phyloP scores from a whole-genome alignment of 2,113 vertebrate genomes.

The Notarius lentiginosus region DNA sequence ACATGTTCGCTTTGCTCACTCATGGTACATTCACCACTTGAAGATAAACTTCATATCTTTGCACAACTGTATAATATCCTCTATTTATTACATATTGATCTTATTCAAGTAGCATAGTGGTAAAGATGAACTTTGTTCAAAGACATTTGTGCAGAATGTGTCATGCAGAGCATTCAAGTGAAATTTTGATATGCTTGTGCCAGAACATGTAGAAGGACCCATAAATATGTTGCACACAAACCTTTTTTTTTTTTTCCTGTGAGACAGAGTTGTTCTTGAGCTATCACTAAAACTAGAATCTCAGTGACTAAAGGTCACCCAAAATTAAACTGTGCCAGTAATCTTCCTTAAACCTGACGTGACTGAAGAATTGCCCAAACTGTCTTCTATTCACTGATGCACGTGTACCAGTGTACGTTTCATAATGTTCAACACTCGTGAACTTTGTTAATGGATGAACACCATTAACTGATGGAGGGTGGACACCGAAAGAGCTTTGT shows the following conservation, averaged over 20 bases:
- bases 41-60: too few species aligned
- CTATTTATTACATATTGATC: too few species aligned
- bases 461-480: neutral
- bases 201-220: neutral
- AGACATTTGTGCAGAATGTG: too few species aligned
- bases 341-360: neutral
- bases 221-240: neutral
- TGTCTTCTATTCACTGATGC: neutral
- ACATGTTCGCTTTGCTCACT: too few species aligned
- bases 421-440: neutral
- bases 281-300: neutral
- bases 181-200: neutral
- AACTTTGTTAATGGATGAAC: neutral
- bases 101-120: too few species aligned
- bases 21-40: too few species aligned
- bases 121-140: too few species aligned
- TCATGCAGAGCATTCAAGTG: neutral
- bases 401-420: neutral
- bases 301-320: neutral
- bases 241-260: too few species aligned
- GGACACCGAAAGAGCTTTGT: neutral
- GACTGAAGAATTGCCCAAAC: neutral
- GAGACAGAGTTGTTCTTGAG: neutral
- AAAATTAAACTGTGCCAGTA: neutral
- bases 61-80: too few species aligned